Evolutionary conservation across 2,888 invertebrate species (phyloP), one percentile per base, ranked within the genome.

Genomic region (Eupithecia subfuscata): DNA sequence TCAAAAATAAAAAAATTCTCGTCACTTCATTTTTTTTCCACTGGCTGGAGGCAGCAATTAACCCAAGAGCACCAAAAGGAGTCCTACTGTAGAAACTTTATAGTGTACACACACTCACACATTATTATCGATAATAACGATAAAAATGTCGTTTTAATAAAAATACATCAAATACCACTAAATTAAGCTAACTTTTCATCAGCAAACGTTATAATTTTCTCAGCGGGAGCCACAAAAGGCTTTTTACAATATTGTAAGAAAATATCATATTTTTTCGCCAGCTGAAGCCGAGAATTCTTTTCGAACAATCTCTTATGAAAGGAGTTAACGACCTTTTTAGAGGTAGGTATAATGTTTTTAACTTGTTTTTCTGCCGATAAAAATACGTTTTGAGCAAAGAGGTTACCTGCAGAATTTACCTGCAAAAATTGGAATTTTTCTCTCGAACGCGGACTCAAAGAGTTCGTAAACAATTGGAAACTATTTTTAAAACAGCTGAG

Each of bases 171-270:
- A 12, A 71, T 30, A 65, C 52, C 76, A 76, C 76, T 76, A 72
- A 77, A 77, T 75, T 70, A 73, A 48, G 43, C 45, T 69, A 43
- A 73, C 45, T 75, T 74, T 76, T 75, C 73, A 71, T 72, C 70
- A 60, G 69, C 77, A 74, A 78, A 74, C 71, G 64, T 78, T 76
- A 70, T 67, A 75, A 75, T 73, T 75, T 74, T 73, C 73, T 25
- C 70, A 70, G 63, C 69, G 40, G 68, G 37, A 74, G 77, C 77
- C 72, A 77, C 76, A 77, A 79, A 82, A 80, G 78, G 74, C 76
- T 81, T 80, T 79, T 76, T 74, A 75, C 74, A 79, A 73, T 77
- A 75, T 78, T 71, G 67, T 72, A 71, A 78, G 73, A 79, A 80
- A 78, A 80, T 77, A 78, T 75, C 73, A 75, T 78, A 79, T 77